Conservation (phyloP, 2,888 invertebrate species). For the Nemurella pictetii region DNA sequence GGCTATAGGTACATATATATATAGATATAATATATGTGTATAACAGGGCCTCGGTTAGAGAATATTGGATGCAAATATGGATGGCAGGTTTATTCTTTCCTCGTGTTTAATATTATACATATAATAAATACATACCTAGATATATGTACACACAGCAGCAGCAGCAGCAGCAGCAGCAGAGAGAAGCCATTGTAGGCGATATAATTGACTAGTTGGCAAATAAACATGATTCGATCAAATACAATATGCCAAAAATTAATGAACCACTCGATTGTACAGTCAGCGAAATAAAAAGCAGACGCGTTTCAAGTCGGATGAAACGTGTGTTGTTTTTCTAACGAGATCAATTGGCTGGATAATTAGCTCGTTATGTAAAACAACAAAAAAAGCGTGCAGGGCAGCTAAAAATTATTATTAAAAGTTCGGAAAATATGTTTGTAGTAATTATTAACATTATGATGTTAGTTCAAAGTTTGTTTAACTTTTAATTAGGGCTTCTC, state of each 20-base stretch:
- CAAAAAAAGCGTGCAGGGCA: background rate
- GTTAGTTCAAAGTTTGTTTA: background rate
- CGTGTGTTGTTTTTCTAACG: background rate
- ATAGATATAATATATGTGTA: background rate
- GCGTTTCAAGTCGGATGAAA: background rate
- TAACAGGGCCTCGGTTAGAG: background rate
- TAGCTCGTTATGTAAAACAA: constrained; percentile 8
- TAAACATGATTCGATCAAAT: constrained; percentile 11
- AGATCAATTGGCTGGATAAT: constrained; percentile 18
- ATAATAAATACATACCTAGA: background rate
- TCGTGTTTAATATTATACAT: background rate
- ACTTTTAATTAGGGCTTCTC: constrained; percentile 1
- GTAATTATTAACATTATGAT: background rate
- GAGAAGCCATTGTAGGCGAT: constrained; percentile 6
- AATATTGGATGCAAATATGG: constrained; percentile 24
- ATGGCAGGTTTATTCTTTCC: background rate
- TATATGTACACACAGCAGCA: too few relatives aligned
- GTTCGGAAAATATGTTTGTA: background rate
- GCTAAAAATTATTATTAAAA: background rate
- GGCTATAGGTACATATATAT: too few relatives aligned
- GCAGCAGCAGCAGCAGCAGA: too few relatives aligned
- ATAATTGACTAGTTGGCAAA: constrained; percentile 27
- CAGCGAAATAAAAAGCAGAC: background rate
- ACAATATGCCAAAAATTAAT: constrained; percentile 26
- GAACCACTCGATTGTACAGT: constrained; percentile 27